Evolutionary conservation across 2,888 invertebrate genomes (phyloP).

Genomic region (Diloba caeruleocephala): DNA sequence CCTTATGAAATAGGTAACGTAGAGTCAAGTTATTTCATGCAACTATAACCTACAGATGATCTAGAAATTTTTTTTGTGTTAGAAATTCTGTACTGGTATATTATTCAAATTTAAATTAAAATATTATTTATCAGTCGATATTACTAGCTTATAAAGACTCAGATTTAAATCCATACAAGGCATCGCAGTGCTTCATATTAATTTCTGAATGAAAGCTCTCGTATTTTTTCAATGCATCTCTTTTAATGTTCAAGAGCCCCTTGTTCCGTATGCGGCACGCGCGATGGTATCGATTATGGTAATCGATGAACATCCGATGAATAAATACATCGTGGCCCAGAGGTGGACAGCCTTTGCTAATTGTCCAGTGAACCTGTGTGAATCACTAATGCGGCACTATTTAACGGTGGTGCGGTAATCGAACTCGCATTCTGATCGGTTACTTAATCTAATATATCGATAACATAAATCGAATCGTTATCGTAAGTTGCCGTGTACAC

Average conservation of each 20-base stretch:
- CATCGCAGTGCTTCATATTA: slow-evolving; percentile 31
- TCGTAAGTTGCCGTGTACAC: neutral
- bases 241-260: slow-evolving; percentile 71
- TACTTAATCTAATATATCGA: slow-evolving; percentile 50
- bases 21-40: too few species aligned
- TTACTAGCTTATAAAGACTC: neutral
- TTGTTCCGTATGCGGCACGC: slow-evolving; percentile 85
- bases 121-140: neutral
- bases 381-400: slow-evolving; percentile 81
- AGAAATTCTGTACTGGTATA: too few species aligned
- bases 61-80: too few species aligned
- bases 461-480: slow-evolving; percentile 22
- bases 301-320: slow-evolving; percentile 88
- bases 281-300: slow-evolving; percentile 87
- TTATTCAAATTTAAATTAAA: too few species aligned
- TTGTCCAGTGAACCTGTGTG: slow-evolving; percentile 86
- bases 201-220: slow-evolving; percentile 53
- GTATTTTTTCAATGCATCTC: slow-evolving; percentile 69
- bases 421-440: slow-evolving; percentile 66
- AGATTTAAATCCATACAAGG: slow-evolving; percentile 12
- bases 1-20: too few species aligned
- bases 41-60: too few species aligned
- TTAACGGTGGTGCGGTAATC: slow-evolving; percentile 73
- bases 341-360: slow-evolving; percentile 89
- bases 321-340: slow-evolving; percentile 84